Percentiles rank a stretch among this genome's conserved stretches.
phyloP scores from a whole-genome alignment of 2,113 vertebrate genomes.

The Stigmatopora nigra region DNA sequence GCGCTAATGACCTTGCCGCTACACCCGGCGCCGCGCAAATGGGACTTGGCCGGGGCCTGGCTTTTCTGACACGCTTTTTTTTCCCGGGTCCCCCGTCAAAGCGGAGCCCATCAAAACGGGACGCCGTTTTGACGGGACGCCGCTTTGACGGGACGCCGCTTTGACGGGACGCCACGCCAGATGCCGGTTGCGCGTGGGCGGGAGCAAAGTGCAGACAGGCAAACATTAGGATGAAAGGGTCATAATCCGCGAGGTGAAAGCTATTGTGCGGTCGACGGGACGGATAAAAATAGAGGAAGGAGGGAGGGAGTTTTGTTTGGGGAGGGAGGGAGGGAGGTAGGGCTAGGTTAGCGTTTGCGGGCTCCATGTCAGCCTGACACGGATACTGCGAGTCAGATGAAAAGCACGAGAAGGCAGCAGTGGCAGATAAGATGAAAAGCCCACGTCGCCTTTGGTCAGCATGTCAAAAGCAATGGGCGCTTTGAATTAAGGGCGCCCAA shows the following conservation, averaged over 20 bases:
- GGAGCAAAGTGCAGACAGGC: constrained; percentile 6
- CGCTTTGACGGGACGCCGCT: no score
- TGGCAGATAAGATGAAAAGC: constrained; percentile 22
- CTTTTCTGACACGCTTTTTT: constrained; percentile 15
- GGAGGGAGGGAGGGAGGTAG: not conserved
- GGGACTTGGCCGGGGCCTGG: not conserved
- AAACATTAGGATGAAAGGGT: constrained; percentile 17
- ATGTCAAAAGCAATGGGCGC: constrained; percentile 29
- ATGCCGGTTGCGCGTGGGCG: not conserved
- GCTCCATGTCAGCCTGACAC: constrained; percentile 21
- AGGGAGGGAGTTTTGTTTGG: no score
- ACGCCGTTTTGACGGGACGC: no score
- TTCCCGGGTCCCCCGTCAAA: constrained; percentile 5
- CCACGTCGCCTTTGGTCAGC: constrained; percentile 14
- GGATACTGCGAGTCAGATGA: constrained; percentile 29
- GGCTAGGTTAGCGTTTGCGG: constrained; percentile 12
- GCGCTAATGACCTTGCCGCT: no score
- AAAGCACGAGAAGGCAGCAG: constrained; percentile 17
- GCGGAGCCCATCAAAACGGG: no score
- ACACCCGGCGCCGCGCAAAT: no score
- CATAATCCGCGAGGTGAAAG: constrained; percentile 9
- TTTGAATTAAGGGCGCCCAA: constrained; percentile 30
- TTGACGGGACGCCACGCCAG: not conserved
- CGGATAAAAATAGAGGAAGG: not conserved
- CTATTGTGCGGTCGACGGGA: constrained; percentile 4